Evolutionary conservation across 2,888 invertebrate species (phyloP).

Genomic region (Brachycybe producta): DNA sequence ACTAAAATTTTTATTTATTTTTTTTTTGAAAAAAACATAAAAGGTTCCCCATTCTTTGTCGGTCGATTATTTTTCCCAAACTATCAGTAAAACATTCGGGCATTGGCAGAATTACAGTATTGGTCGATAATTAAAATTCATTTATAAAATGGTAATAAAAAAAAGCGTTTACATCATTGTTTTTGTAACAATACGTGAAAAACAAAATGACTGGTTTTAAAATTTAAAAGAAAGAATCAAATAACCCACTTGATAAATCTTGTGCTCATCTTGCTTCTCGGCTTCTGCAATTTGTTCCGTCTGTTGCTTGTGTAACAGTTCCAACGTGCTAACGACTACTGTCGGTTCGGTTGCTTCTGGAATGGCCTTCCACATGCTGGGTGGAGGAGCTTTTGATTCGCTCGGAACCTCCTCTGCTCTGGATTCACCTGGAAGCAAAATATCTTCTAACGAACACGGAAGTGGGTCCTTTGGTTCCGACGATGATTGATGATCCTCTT

Average conservation of each 20-base stretch:
- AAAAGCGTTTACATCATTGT: too few relatives aligned
- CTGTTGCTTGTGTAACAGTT: slow-evolving; percentile 12
- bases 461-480: not conserved
- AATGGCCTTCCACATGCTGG: slow-evolving; percentile 16
- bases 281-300: not conserved
- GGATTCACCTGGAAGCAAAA: slow-evolving; percentile 12
- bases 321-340: slow-evolving; percentile 12
- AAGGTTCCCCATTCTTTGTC: too few relatives aligned
- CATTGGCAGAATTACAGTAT: too few relatives aligned
- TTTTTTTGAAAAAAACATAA: too few relatives aligned
- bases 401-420: slow-evolving; percentile 1
- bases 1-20: too few relatives aligned
- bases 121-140: too few relatives aligned
- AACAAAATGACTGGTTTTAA: not conserved
- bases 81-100: too few relatives aligned
- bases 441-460: slow-evolving; percentile 11
- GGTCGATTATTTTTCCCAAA: too few relatives aligned
- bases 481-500: not conserved
- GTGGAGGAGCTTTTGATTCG: not conserved
- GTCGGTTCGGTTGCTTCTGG: slow-evolving; percentile 14
- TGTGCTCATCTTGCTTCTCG: not conserved
- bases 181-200: too few relatives aligned
- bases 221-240: not conserved
- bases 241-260: too few relatives aligned
- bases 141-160: too few relatives aligned